A percentile compares a stretch with the other conserved stretches of the same genome.
These are phyloP conservation scores for Acropora tenuis DNA, from an alignment of 64 coral and sea anemone genomes.

Conservation along the genomic window DNA sequence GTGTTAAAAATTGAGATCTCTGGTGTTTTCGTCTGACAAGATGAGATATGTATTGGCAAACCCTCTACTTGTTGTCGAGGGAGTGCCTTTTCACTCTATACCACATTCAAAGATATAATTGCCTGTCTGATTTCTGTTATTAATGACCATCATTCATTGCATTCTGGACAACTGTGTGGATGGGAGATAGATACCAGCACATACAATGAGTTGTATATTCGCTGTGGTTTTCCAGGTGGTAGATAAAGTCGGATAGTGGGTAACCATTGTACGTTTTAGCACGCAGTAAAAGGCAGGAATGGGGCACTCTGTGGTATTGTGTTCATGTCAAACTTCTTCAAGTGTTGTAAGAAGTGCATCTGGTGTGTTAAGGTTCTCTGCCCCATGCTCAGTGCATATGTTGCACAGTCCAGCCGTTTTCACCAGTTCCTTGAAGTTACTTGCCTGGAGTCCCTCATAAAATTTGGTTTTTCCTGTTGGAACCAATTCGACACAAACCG, in stretches of 20 bases:
- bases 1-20: neutral
- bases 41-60: conserved; percentile 38
- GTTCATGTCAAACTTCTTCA: neutral
- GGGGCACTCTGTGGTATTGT: neutral
- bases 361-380: conserved; percentile 46
- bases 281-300: conserved; percentile 34
- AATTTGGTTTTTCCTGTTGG: conserved; percentile 59
- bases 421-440: conserved; percentile 55
- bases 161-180: conserved; percentile 45
- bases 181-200: conserved; percentile 28
- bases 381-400: conserved; percentile 57
- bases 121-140: neutral
- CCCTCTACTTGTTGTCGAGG: conserved; percentile 1
- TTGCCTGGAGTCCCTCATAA: conserved; percentile 40
- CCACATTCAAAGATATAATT: conserved; percentile 22
- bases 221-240: conserved; percentile 37
- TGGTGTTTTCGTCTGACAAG: conserved; percentile 41
- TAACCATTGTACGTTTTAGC: conserved; percentile 42
- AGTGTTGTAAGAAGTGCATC: neutral
- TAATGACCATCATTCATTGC: conserved; percentile 31
- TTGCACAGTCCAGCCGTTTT: conserved; percentile 58
- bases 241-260: conserved; percentile 40
- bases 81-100: neutral
- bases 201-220: conserved; percentile 67
- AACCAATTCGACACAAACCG: conserved; percentile 25